Evolutionary conservation across 2,888 invertebrate genomes (phyloP).

Genomic region (Drosophila paucipuncta): DNA sequence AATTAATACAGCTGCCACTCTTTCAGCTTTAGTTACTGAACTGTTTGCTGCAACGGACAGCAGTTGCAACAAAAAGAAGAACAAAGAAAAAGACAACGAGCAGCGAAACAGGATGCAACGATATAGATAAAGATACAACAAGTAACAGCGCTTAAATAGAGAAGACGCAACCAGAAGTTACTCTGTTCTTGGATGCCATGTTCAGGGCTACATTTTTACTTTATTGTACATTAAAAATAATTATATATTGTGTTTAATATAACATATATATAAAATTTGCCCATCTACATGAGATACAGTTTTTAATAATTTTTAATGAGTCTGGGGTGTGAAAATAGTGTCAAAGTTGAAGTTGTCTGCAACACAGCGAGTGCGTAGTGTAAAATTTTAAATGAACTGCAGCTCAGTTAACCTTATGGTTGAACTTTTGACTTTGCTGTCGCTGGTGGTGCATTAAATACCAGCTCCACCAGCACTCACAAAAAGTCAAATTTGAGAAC

Average conservation of each 20-base stretch:
- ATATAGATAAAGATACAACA: constrained; percentile 18
- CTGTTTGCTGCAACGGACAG: constrained; percentile 30
- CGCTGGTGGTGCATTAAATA: constrained; percentile 37
- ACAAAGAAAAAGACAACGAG: neutral
- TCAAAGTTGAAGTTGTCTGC: constrained; percentile 17
- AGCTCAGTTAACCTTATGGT: constrained; percentile 49
- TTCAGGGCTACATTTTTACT: too few species aligned
- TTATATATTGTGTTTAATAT: neutral
- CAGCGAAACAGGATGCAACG: neutral
- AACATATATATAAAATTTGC: neutral
- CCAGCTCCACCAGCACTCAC: constrained; percentile 62
- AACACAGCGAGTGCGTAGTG: constrained; percentile 39
- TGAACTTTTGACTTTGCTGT: constrained; percentile 69
- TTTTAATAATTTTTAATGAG: neutral
- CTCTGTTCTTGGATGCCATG: neutral
- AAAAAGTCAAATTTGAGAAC: constrained; percentile 72
- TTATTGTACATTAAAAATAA: neutral
- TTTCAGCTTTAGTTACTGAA: constrained; percentile 40
- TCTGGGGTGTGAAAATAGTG: neutral
- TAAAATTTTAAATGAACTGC: constrained; percentile 52
- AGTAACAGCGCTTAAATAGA: neutral
- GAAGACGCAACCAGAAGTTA: neutral
- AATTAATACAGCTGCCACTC: constrained; percentile 61
- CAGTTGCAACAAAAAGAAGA: constrained; percentile 19
- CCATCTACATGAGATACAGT: neutral